These are phyloP conservation scores for Cephus sareptanus DNA, from an alignment of 2,888 invertebrate species.

Conservation along the genomic window DNA sequence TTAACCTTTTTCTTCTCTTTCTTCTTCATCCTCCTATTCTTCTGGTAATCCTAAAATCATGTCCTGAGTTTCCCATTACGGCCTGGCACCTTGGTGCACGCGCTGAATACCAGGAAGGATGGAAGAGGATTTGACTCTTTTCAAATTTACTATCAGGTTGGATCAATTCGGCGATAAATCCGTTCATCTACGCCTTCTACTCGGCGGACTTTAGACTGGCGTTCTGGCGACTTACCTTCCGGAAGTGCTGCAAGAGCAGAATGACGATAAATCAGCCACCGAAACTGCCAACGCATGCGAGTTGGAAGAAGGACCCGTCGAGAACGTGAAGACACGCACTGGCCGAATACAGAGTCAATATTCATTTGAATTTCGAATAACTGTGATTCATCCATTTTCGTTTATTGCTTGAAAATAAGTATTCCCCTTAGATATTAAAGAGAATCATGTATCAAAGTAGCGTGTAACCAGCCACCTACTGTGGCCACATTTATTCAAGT, in stretches of 20 bases:
- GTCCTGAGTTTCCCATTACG: not conserved
- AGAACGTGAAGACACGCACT: constrained; percentile 30
- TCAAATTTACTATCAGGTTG: constrained; percentile 69
- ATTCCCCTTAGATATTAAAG: not conserved
- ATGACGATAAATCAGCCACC: constrained; percentile 40
- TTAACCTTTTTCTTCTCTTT: constrained; percentile 1
- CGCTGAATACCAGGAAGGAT: not conserved
- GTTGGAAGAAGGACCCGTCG: constrained; percentile 38
- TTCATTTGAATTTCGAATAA: not conserved
- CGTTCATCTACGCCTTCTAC: constrained; percentile 91
- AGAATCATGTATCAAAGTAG: not conserved
- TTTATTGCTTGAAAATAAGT: not conserved
- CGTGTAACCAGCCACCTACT: not conserved
- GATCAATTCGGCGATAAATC: constrained; percentile 91
- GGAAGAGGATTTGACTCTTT: constrained; percentile 6
- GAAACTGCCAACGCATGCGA: constrained; percentile 28
- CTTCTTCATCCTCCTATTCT: not conserved
- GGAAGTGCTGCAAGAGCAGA: constrained; percentile 71
- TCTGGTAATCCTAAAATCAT: not conserved
- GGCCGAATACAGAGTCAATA: not conserved
- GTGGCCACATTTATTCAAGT: not conserved
- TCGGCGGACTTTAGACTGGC: constrained; percentile 88
- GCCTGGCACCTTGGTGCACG: not conserved
- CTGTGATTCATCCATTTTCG: not conserved
- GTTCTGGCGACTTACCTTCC: constrained; percentile 85